Evolutionary conservation across 1,140 invertebrate genomes (phyloP).

Genomic region (Scaptomyza hsui): DNA sequence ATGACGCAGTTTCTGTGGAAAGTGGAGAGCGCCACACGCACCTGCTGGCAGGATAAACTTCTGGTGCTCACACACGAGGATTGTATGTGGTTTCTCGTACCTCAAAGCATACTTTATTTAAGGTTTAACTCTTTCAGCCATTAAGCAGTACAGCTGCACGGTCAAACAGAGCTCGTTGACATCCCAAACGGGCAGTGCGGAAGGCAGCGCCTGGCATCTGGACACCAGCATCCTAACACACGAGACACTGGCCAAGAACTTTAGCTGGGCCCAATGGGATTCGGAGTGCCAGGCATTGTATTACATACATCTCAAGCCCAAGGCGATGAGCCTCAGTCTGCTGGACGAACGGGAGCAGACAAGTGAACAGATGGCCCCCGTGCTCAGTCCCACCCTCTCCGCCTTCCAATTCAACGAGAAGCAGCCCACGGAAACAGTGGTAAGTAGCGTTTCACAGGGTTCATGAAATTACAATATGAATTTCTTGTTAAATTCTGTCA

Average conservation of each 20-base stretch:
- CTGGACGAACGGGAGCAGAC: constrained; percentile 86
- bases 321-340: constrained; percentile 86
- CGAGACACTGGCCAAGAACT: constrained; percentile 88
- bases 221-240: constrained; percentile 85
- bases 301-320: constrained; percentile 90
- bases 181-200: constrained; percentile 83
- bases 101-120: too few species aligned
- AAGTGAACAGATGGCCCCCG: constrained; percentile 46
- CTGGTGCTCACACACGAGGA: constrained; percentile 91
- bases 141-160: constrained; percentile 70
- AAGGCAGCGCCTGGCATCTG: constrained; percentile 84
- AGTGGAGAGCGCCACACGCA: constrained; percentile 86
- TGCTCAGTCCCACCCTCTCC: constrained; percentile 88
- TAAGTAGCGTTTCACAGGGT: constrained; percentile 83
- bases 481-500: constrained; percentile 25
- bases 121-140: constrained; percentile 65
- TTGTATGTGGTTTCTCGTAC: constrained; percentile 86
- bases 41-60: constrained; percentile 88
- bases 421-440: constrained; percentile 93
- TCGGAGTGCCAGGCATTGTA: constrained; percentile 88
- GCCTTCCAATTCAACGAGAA: constrained; percentile 93
- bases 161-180: constrained; percentile 62
- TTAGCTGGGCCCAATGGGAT: constrained; percentile 94
- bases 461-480: neutral
- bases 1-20: constrained; percentile 92